A percentile compares a stretch with the other conserved stretches of the same genome.
These are phyloP conservation scores for Lasioglossum lativentre DNA, from an alignment of 2,888 invertebrate species.

Conservation along the genomic window DNA sequence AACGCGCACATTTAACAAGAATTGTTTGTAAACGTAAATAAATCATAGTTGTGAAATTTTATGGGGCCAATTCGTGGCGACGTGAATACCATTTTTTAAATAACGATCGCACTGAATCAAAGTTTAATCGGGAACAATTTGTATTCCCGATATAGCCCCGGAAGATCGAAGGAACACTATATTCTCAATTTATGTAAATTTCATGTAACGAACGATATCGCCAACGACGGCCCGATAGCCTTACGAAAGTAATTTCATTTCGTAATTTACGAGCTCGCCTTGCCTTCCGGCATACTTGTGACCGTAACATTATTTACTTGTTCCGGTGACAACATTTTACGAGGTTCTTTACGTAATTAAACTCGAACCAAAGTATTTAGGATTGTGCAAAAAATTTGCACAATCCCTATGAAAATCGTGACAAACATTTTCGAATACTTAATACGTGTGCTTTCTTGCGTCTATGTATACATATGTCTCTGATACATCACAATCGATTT, in stretches of 20 bases:
- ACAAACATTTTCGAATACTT: background rate
- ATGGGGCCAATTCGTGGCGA: background rate
- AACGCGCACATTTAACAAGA: background rate
- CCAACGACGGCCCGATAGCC: background rate
- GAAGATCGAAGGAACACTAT: slow-evolving; percentile 16
- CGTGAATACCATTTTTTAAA: background rate
- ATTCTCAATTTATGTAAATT: slow-evolving; percentile 37
- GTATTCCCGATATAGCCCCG: slow-evolving; percentile 4
- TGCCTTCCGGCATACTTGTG: background rate
- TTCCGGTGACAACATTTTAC: slow-evolving; percentile 19
- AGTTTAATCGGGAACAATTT: slow-evolving; percentile 13
- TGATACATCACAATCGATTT: no score
- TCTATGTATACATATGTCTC: no score
- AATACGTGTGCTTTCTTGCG: background rate
- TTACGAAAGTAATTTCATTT: slow-evolving; percentile 40
- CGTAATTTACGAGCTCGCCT: slow-evolving; percentile 26
- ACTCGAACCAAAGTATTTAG: slow-evolving; percentile 22
- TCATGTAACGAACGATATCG: slow-evolving; percentile 29
- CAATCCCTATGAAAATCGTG: background rate
- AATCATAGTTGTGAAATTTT: background rate
- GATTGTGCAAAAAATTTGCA: background rate
- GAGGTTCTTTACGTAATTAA: background rate
- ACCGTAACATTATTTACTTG: slow-evolving; percentile 21
- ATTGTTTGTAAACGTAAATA: background rate
- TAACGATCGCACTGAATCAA: slow-evolving; percentile 19